phyloP scores from a whole-genome alignment of 2,888 invertebrate species.

The Drosophila monieri region DNA sequence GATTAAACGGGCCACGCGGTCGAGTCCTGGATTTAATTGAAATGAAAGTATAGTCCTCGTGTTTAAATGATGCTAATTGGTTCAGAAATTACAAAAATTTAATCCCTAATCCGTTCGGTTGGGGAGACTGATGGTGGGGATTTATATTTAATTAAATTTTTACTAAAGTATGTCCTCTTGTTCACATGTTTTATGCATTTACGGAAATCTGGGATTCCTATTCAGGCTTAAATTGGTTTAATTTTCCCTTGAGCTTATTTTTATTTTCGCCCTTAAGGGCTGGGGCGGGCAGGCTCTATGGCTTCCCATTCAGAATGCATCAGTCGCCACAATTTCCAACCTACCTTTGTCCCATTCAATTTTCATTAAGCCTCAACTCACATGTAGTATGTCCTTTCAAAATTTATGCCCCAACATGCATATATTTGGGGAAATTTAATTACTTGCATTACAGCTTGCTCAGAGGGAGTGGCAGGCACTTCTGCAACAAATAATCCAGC shows the following conservation, averaged over 20 bases:
- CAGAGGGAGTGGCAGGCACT: conserved; percentile 21
- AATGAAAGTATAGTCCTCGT: conserved; percentile 6
- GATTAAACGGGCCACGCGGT: conserved; percentile 50
- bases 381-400: not conserved
- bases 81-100: conserved; percentile 11
- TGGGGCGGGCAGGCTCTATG: too few relatives aligned
- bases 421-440: conserved; percentile 36
- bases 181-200: not conserved
- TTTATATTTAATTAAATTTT: conserved; percentile 5
- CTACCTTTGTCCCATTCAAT: conserved; percentile 13
- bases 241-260: not conserved
- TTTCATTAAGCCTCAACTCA: conserved; percentile 20
- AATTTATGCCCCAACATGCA: conserved; percentile 3
- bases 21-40: conserved; percentile 16
- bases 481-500: conserved; percentile 16
- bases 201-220: not conserved
- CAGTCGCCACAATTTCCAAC: not conserved
- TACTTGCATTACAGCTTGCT: conserved; percentile 32
- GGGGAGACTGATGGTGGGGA: too few relatives aligned
- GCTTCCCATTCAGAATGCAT: conserved; percentile 11
- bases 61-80: conserved; percentile 32
- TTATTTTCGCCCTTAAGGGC: too few relatives aligned
- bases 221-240: not conserved
- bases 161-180: not conserved
- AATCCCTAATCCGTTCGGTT: not conserved